Conservation (phyloP, 2,797 vertebrate species). For the Saxicola maurus region DNA sequence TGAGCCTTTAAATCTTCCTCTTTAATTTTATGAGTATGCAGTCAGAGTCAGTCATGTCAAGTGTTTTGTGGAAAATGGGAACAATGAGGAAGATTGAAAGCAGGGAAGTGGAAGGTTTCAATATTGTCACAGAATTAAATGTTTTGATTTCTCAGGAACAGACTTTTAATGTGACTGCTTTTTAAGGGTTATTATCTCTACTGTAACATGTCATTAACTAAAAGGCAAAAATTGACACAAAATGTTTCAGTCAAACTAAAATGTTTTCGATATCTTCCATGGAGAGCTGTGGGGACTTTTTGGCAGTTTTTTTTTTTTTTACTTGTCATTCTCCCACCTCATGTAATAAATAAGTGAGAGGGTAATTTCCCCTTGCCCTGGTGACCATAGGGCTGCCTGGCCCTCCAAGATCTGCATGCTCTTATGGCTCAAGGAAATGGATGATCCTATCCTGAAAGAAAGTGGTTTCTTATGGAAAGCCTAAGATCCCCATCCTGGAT, state of each 20-base stretch:
- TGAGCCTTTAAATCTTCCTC: neutral
- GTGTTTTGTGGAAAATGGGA: neutral
- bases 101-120: neutral
- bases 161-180: neutral
- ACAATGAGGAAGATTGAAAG: neutral
- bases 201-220: neutral
- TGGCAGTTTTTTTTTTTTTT: too few species aligned
- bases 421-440: neutral
- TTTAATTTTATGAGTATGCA: neutral
- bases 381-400: neutral
- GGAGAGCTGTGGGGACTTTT: neutral
- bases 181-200: slow-evolving; percentile 3
- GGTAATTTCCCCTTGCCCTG: neutral
- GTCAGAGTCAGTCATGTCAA: neutral
- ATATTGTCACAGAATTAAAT: neutral
- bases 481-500: neutral
- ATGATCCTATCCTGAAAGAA: slow-evolving; percentile 16
- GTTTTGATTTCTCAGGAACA: slow-evolving; percentile 23
- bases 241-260: neutral
- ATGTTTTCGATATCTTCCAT: neutral
- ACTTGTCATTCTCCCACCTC: neutral
- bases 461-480: slow-evolving; percentile 11
- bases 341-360: neutral
- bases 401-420: neutral
- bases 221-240: neutral